These are phyloP conservation scores for Lineus longissimus DNA, from an alignment of 1,140 invertebrate genomes.

Conservation along the genomic window DNA sequence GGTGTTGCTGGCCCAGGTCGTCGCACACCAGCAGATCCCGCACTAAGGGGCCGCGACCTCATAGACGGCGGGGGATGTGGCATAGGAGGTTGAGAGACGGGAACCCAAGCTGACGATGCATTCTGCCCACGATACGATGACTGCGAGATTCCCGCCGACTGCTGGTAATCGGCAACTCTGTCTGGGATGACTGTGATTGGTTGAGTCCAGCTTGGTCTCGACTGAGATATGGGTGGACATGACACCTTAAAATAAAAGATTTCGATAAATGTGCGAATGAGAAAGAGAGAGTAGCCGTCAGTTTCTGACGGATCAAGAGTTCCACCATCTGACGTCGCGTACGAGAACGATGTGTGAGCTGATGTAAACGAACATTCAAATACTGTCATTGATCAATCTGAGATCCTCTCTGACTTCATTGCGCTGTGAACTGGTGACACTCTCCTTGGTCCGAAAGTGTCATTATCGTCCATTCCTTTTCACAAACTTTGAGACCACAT, in stretches of 20 bases:
- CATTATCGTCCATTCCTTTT: too few species aligned
- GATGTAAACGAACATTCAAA: too few species aligned
- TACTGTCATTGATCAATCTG: too few species aligned
- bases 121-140: background rate
- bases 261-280: too few species aligned
- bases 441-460: too few species aligned
- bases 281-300: too few species aligned
- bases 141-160: slow-evolving; percentile 16
- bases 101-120: slow-evolving; percentile 29
- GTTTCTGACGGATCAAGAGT: too few species aligned
- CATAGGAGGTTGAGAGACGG: slow-evolving; percentile 2
- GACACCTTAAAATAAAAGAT: slow-evolving; percentile 26
- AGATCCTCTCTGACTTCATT: too few species aligned
- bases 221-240: slow-evolving; percentile 42
- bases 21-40: slow-evolving; percentile 33
- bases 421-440: too few species aligned
- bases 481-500: too few species aligned
- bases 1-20: slow-evolving; percentile 15
- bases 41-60: slow-evolving; percentile 42
- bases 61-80: slow-evolving; percentile 24
- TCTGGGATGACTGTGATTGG: slow-evolving; percentile 30
- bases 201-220: slow-evolving; percentile 34
- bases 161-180: slow-evolving; percentile 12
- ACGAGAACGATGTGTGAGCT: too few species aligned
- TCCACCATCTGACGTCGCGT: too few species aligned